Evolutionary conservation across 2,113 vertebrate genomes (phyloP).

Genomic region (Peromyscus polionotus): DNA sequence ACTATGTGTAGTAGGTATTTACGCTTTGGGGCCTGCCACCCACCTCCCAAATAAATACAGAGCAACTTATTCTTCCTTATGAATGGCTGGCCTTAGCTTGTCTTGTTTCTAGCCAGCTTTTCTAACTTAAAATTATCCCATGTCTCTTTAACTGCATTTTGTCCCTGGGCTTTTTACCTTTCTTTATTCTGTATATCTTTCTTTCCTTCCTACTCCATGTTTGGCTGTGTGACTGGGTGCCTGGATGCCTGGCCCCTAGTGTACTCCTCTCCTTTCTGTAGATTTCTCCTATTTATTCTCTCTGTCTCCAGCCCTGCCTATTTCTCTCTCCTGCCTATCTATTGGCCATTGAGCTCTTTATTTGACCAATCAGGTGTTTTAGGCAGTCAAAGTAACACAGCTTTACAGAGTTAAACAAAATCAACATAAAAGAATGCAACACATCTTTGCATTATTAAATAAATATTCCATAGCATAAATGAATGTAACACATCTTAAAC

Average conservation of each 20-base stretch:
- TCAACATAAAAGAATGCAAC: not conserved
- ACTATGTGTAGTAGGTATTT: not conserved
- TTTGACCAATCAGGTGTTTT: not conserved
- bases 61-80: not conserved
- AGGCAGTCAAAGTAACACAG: not conserved
- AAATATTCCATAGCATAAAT: not conserved
- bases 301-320: not conserved
- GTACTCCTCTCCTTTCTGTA: not conserved
- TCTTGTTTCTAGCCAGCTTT: not conserved
- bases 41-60: not conserved
- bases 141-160: not conserved
- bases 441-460: not conserved
- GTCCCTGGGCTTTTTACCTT: not conserved
- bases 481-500: not conserved
- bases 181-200: not conserved
- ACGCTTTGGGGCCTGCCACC: not conserved
- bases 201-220: not conserved
- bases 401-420: not conserved
- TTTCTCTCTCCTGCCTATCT: not conserved
- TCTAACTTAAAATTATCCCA: not conserved
- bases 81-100: not conserved
- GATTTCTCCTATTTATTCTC: not conserved
- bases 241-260: not conserved
- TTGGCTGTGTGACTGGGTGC: not conserved
- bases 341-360: not conserved